phyloP scores from a whole-genome alignment of 2,113 vertebrate species.

The Trichechus manatus region DNA sequence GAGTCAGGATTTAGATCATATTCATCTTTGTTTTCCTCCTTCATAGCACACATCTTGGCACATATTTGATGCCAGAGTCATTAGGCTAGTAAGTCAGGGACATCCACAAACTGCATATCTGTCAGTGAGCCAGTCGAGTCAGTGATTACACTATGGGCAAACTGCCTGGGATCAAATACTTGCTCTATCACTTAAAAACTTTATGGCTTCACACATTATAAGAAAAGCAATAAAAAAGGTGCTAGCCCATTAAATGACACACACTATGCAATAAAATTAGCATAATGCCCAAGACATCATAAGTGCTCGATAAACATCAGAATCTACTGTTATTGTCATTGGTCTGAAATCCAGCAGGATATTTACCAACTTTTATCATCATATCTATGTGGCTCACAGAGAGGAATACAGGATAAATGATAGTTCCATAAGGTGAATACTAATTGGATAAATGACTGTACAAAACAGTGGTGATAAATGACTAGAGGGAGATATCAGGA shows the following conservation, averaged over 20 bases:
- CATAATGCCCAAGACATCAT: neutral
- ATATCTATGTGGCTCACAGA: neutral
- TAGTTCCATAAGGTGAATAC: neutral
- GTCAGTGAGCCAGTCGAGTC: neutral
- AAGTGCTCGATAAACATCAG: neutral
- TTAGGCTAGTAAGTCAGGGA: neutral
- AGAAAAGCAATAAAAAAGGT: neutral
- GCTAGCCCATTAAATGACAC: constrained; percentile 13
- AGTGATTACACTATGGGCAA: neutral
- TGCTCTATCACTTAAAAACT: neutral
- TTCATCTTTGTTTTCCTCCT: constrained; percentile 16
- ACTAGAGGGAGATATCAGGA: neutral
- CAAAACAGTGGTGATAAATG: neutral
- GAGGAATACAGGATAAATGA: neutral
- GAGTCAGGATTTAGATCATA: neutral
- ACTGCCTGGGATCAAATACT: neutral
- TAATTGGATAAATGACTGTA: neutral
- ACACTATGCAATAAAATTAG: neutral
- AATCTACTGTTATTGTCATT: neutral
- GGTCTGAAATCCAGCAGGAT: neutral
- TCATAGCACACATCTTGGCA: neutral
- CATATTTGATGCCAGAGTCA: neutral
- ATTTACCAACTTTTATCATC: neutral
- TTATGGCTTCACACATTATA: neutral
- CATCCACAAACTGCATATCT: neutral